Percentiles rank a stretch among this genome's conserved stretches.
Evolutionary conservation across 2,888 invertebrate species (phyloP).

Genomic region (Nomada goodeniana): DNA sequence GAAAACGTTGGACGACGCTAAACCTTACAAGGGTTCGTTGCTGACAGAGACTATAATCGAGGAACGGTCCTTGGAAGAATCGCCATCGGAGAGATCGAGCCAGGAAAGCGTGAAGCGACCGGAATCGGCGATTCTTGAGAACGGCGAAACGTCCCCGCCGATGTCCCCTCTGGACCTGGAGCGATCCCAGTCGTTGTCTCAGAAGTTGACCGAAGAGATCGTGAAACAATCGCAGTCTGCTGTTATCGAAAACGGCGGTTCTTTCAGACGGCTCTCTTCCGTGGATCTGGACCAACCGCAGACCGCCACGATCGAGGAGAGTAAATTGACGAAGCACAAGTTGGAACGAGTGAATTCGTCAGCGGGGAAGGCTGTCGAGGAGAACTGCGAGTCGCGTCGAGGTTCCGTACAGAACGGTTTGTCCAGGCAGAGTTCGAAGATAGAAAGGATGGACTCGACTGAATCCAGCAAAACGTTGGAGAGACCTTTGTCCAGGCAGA

Average conservation of each 20-base stretch:
- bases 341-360: conserved; percentile 43
- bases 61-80: conserved; percentile 86
- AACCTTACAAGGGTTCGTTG: conserved; percentile 67
- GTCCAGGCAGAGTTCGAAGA: conserved; percentile 57
- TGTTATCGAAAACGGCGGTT: conserved; percentile 13
- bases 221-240: conserved; percentile 22
- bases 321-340: conserved; percentile 60
- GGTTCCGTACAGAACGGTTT: conserved; percentile 46
- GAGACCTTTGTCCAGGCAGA: conserved; percentile 47
- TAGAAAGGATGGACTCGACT: conserved; percentile 54
- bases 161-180: conserved; percentile 33
- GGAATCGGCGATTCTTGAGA: conserved; percentile 38
- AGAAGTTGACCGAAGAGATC: conserved; percentile 33
- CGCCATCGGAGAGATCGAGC: conserved; percentile 70
- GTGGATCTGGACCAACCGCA: conserved; percentile 61
- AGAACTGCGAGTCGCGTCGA: conserved; percentile 40
- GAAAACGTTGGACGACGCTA: conserved; percentile 68
- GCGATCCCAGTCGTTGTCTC: conserved; percentile 62
- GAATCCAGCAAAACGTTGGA: conserved; percentile 34
- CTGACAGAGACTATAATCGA: conserved; percentile 81
- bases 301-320: conserved; percentile 59
- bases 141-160: conserved; percentile 48
- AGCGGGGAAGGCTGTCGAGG: conserved; percentile 24
- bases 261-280: conserved; percentile 23
- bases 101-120: conserved; percentile 30